Conservation (phyloP, 2,888 invertebrate genomes). For the Brassicogethes aeneus region DNA sequence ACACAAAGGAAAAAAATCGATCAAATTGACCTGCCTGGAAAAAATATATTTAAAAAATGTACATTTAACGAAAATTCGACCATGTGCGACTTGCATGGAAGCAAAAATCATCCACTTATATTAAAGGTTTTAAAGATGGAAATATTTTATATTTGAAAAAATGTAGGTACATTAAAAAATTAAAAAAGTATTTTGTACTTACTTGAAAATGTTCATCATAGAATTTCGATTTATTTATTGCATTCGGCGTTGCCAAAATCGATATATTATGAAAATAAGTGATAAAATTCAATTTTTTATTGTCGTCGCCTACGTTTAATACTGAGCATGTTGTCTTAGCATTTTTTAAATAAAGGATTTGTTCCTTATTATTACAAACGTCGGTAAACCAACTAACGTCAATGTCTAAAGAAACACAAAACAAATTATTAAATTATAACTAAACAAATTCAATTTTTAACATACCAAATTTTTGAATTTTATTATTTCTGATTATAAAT, state of each 20-base stretch:
- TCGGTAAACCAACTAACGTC: constrained; percentile 19
- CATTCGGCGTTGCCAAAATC: constrained; percentile 26
- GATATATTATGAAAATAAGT: constrained; percentile 32
- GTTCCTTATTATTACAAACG: constrained; percentile 33
- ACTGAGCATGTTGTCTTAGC: constrained; percentile 38
- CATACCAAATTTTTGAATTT: too few species aligned
- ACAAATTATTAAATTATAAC: too few species aligned
- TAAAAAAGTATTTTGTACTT: constrained; percentile 13
- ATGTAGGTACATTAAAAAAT: not conserved
- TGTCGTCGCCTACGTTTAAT: constrained; percentile 30
- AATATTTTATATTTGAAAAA: too few species aligned
- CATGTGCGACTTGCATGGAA: too few species aligned
- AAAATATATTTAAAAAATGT: too few species aligned
- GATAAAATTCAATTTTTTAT: constrained; percentile 29
- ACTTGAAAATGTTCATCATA: constrained; percentile 24
- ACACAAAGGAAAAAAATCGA: too few species aligned
- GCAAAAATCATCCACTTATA: too few species aligned
- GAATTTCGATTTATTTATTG: constrained; percentile 25
- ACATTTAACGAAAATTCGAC: too few species aligned
- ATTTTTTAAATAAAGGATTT: constrained; percentile 40
- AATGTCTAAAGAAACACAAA: too few species aligned
- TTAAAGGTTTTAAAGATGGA: too few species aligned
- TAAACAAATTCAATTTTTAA: too few species aligned
- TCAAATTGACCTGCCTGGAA: too few species aligned
- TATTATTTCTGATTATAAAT: constrained; percentile 4